These are phyloP conservation scores for Mimumesa dahlbomi DNA, from an alignment of 2,888 invertebrate species.

Conservation along the genomic window DNA sequence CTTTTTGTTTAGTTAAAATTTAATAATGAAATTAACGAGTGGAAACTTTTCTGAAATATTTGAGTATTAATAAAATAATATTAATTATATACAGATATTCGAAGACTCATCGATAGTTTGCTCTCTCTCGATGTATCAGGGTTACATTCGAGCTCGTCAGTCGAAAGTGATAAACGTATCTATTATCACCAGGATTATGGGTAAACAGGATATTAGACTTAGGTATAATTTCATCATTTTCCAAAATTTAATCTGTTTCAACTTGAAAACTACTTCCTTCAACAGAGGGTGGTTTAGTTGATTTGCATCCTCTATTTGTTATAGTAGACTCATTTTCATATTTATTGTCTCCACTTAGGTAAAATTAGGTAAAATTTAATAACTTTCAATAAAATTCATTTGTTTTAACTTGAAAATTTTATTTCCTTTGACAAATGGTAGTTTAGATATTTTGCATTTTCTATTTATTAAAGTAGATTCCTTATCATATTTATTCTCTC, in stretches of 20 bases:
- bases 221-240: conserved; percentile 53
- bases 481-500: background rate
- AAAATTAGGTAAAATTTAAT: too few relatives aligned
- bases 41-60: background rate
- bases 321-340: background rate
- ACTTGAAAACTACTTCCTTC: background rate
- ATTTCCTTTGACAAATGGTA: background rate
- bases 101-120: conserved; percentile 58
- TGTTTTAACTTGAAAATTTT: too few relatives aligned
- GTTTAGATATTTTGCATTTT: background rate
- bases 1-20: too few relatives aligned
- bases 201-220: conserved; percentile 77
- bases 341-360: background rate
- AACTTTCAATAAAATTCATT: too few relatives aligned
- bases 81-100: conserved; percentile 49
- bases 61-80: background rate
- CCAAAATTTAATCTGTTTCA: background rate
- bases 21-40: too few relatives aligned
- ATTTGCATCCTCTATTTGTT: background rate
- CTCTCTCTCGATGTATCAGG: conserved; percentile 69
- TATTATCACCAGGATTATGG: conserved; percentile 80
- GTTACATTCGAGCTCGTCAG: conserved; percentile 79
- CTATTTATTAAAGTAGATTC: background rate
- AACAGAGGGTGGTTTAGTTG: too few relatives aligned
- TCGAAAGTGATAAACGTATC: conserved; percentile 80